Conservation (phyloP, 2,797 vertebrate genomes). For the Sciurus carolinensis region DNA sequence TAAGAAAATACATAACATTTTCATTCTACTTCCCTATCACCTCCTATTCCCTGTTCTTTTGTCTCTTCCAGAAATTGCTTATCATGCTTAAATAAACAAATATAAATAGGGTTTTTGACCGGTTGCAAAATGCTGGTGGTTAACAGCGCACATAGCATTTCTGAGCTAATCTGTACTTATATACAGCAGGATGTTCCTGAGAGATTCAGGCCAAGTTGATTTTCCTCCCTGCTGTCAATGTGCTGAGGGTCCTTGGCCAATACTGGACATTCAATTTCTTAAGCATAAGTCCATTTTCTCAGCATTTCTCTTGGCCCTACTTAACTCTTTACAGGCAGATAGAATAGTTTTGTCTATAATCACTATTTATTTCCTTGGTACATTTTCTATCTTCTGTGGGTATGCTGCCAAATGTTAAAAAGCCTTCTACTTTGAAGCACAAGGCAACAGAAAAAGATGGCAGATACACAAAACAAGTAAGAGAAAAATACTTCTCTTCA, state of each 20-base stretch:
- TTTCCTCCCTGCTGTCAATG: not conserved
- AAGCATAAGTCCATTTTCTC: slow-evolving; percentile 30
- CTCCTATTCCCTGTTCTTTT: slow-evolving; percentile 1
- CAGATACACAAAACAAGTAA: not conserved
- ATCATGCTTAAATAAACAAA: slow-evolving; percentile 52
- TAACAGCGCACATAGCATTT: slow-evolving; percentile 37
- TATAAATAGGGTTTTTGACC: slow-evolving; percentile 23
- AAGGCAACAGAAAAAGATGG: slow-evolving; percentile 66
- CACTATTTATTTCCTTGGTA: slow-evolving; percentile 75
- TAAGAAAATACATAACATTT: slow-evolving; percentile 1
- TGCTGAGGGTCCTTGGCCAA: slow-evolving; percentile 1
- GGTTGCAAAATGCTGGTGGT: slow-evolving; percentile 32
- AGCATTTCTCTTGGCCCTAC: slow-evolving; percentile 3
- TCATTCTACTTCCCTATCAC: not conserved
- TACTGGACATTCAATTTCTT: not conserved
- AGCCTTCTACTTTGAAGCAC: slow-evolving; percentile 63
- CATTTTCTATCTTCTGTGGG: slow-evolving; percentile 71
- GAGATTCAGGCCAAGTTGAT: slow-evolving; percentile 17
- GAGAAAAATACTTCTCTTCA: slow-evolving; percentile 67
- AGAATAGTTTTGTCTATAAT: slow-evolving; percentile 53
- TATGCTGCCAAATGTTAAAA: slow-evolving; percentile 68
- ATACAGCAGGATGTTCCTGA: not conserved
- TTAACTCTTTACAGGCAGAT: slow-evolving; percentile 51
- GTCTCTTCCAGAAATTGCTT: slow-evolving; percentile 57
- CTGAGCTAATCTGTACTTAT: slow-evolving; percentile 53